Evolutionary conservation across 2,888 invertebrate genomes (phyloP), one percentile per base, ranked within the genome.

Genomic region (Noctua comes): DNA sequence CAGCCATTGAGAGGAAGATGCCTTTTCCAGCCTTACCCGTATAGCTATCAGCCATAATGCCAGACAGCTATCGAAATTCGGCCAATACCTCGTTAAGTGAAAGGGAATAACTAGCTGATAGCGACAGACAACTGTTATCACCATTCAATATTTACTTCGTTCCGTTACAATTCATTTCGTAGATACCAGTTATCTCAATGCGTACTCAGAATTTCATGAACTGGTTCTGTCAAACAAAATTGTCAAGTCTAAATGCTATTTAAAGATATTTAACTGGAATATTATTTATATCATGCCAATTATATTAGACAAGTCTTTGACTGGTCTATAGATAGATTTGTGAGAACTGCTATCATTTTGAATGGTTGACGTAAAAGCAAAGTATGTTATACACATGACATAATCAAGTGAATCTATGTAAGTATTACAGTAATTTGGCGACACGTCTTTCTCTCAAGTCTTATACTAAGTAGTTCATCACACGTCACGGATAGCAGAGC

Each of bases 151-250:
- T 74, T 70, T 62, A 72, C 71, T 71, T 51, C 16, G 16, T 24
- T 18, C 27, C 65, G 51, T 69, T 75, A 75, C n/a, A 75, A 69
- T 79, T 83, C 74, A 79, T 83, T 84, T 75, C 54, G 65, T 40
- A 65, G 57, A 83, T 65, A 83, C n/a, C 16, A 57, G 11, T 27
- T 83, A 71, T 74, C 65, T 40, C 74, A 64, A 27, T 51, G 4
- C 36, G 13, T 48, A 66, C 70, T 73, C n/a, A 65, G 68, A 73
- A 75, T 73, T 68, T 64, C 68, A 76, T 80, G 76, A 70, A 62
- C 80, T 54, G 24, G 24, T 83, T 70, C 27, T 70, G 65, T 76
- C 80, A 36, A 72, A 51, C 11, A 4, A 21, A 46, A 69, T 69
- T 62, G 36, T 68, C 21, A 46, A 57, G 8, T 40, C 7, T 36